phyloP scores from a whole-genome alignment of 2,888 invertebrate species.

The Leucozona laternaria region DNA sequence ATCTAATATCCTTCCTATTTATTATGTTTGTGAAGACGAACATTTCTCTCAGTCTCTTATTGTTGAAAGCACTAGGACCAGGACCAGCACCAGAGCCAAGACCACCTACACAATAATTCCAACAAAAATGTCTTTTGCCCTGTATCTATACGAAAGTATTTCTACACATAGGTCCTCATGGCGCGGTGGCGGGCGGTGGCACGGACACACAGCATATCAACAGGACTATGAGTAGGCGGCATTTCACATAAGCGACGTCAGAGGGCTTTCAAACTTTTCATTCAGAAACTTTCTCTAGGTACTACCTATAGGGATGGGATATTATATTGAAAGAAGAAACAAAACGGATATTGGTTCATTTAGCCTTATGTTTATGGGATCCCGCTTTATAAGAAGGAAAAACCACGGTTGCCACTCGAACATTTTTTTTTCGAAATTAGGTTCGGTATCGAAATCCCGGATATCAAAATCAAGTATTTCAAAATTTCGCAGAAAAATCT shows the following conservation, averaged over 20 bases:
- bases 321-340: conserved; percentile 2
- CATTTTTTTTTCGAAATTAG: no score
- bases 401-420: background rate
- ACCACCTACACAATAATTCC: conserved; percentile 6
- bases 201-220: background rate
- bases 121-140: background rate
- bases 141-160: background rate
- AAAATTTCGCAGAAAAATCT: no score
- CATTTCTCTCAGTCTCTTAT: background rate
- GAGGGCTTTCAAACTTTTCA: conserved; percentile 52
- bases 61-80: background rate
- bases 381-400: background rate
- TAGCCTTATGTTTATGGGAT: background rate
- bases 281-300: conserved; percentile 52
- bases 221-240: conserved; percentile 35
- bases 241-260: conserved; percentile 44
- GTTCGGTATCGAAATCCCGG: no score
- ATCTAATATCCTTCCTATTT: conserved; percentile 7
- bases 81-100: background rate
- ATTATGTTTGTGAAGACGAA: conserved; percentile 3
- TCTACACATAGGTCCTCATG: background rate
- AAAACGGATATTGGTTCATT: conserved; percentile 23
- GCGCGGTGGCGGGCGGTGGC: background rate
- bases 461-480: no score
- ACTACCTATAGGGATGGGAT: background rate